These are phyloP conservation scores for Oreohelix idahoensis DNA, from an alignment of 1,140 invertebrate genomes.

Conservation along the genomic window DNA sequence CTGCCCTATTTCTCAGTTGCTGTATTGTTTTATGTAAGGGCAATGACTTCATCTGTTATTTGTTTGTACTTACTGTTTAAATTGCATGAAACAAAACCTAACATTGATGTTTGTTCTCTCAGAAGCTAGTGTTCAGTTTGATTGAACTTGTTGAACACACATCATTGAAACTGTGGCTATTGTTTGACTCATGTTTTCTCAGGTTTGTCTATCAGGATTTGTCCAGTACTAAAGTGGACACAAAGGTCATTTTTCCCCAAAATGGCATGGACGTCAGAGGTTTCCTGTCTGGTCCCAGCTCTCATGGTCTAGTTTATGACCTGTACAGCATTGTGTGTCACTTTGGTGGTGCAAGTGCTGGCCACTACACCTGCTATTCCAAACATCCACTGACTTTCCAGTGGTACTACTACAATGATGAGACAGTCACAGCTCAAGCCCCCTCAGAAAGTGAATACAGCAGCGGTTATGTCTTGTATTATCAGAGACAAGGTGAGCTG, in stretches of 20 bases:
- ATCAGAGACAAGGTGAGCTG: slow-evolving; percentile 75
- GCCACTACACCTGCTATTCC: slow-evolving; percentile 82
- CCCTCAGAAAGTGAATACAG: slow-evolving; percentile 80
- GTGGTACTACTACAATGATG: slow-evolving; percentile 90
- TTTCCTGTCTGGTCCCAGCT: slow-evolving; percentile 71
- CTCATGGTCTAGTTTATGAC: slow-evolving; percentile 75
- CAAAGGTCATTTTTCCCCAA: slow-evolving; percentile 80
- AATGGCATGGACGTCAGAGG: slow-evolving; percentile 75
- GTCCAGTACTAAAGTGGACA: slow-evolving; percentile 81
- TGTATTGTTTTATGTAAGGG: too few relatives aligned
- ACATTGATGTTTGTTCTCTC: too few relatives aligned
- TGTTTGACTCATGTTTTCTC: too few relatives aligned
- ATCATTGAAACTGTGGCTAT: too few relatives aligned
- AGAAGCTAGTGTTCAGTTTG: too few relatives aligned
- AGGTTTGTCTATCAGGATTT: slow-evolving; percentile 83
- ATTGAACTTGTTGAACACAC: too few relatives aligned
- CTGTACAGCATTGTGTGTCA: slow-evolving; percentile 83
- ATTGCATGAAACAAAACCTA: too few relatives aligned
- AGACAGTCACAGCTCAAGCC: slow-evolving; percentile 76
- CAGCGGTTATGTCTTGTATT: slow-evolving; percentile 82
- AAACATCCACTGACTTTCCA: slow-evolving; percentile 82
- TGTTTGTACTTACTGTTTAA: too few relatives aligned
- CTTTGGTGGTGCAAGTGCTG: slow-evolving; percentile 80
- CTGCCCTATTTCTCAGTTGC: too few relatives aligned
- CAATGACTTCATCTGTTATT: too few relatives aligned